phyloP scores from a whole-genome alignment of 2,888 invertebrate species.

The Ormia ochracea region DNA sequence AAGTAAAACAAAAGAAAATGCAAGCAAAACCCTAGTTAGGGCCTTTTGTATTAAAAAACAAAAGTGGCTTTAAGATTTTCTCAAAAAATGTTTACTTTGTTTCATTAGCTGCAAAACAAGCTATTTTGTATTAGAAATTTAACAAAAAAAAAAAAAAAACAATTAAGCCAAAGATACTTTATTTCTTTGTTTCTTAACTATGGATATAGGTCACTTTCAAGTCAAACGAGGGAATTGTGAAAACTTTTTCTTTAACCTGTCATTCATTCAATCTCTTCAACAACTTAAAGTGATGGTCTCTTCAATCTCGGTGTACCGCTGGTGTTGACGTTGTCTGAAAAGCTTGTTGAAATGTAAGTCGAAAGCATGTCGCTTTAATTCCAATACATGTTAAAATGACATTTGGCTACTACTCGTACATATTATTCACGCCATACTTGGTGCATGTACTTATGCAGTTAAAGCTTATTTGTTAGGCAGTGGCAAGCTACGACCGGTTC shows the following conservation, averaged over 20 bases:
- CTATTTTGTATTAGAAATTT: too few relatives aligned
- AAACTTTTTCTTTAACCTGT: constrained; percentile 58
- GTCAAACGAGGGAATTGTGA: constrained; percentile 9
- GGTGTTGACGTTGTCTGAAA: constrained; percentile 2
- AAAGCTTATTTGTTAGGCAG: neutral
- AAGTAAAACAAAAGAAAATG: too few relatives aligned
- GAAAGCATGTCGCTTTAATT: constrained; percentile 50
- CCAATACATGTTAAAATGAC: constrained; percentile 45
- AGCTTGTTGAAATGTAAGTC: constrained; percentile 53
- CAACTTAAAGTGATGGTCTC: constrained; percentile 44
- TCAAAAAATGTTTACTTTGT: too few relatives aligned
- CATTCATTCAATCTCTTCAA: constrained; percentile 53
- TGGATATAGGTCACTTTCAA: neutral
- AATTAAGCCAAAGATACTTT: too few relatives aligned
- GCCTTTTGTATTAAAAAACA: too few relatives aligned
- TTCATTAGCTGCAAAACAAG: too few relatives aligned
- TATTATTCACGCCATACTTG: constrained; percentile 1
- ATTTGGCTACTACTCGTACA: constrained; percentile 49
- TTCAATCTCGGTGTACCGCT: neutral
- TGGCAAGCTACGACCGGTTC: constrained; percentile 39
- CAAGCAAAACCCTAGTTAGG: too few relatives aligned
- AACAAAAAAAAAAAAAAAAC: too few relatives aligned
- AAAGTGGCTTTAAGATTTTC: too few relatives aligned
- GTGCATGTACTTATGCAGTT: neutral
- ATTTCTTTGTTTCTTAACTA: too few relatives aligned